phyloP scores from a whole-genome alignment of 2,888 invertebrate genomes.

The Timema cristinae region DNA sequence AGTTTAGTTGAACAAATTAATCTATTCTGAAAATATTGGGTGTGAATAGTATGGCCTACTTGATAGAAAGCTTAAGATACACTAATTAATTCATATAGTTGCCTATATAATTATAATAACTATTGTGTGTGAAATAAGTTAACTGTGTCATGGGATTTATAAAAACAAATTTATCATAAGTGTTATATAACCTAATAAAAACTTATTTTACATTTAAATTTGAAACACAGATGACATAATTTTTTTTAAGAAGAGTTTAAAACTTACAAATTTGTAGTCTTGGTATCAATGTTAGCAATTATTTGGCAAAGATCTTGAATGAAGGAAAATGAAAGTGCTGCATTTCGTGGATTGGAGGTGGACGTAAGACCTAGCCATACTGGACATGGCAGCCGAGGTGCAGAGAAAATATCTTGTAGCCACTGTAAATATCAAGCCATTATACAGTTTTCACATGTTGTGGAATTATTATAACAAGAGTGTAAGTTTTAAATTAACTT shows the following conservation, averaged over 20 bases:
- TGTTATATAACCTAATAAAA: too few species aligned
- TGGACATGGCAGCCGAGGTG: slow-evolving; percentile 61
- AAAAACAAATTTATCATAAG: too few species aligned
- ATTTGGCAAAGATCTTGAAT: slow-evolving; percentile 55
- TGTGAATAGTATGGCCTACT: too few species aligned
- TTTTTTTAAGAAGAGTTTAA: slow-evolving; percentile 12
- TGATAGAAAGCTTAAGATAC: too few species aligned
- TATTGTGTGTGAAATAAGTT: too few species aligned
- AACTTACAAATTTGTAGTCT: slow-evolving; percentile 86
- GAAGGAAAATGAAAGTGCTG: slow-evolving; percentile 26
- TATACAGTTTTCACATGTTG: slow-evolving; percentile 1
- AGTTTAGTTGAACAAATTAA: too few species aligned
- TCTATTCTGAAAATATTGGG: too few species aligned
- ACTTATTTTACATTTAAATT: not conserved
- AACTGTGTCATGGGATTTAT: too few species aligned
- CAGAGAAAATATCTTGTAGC: slow-evolving; percentile 64
- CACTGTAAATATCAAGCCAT: slow-evolving; percentile 44
- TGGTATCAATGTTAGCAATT: slow-evolving; percentile 70
- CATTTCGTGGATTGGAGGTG: slow-evolving; percentile 13
- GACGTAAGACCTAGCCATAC: slow-evolving; percentile 59
- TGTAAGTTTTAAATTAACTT: too few species aligned
- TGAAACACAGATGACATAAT: slow-evolving; percentile 10
- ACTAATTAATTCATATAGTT: too few species aligned
- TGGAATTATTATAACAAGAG: too few species aligned
- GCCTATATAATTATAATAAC: too few species aligned